phyloP scores from a whole-genome alignment of 1,140 invertebrate species.

The Dendroctonus valens region DNA sequence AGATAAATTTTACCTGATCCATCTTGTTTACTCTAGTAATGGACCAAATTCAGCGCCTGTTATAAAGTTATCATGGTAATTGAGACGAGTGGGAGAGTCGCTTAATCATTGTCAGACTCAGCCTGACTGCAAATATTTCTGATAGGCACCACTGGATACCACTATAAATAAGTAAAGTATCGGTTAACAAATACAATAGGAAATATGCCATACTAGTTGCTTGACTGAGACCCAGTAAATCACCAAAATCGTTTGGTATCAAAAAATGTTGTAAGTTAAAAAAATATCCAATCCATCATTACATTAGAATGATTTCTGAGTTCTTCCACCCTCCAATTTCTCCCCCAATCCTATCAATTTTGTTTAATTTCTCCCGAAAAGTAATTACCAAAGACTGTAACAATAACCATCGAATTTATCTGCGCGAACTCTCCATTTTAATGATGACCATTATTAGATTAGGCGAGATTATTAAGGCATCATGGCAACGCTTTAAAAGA shows the following conservation, averaged over 20 bases:
- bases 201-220: no score
- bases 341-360: conserved; percentile 43
- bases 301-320: not conserved
- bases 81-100: conserved; percentile 27
- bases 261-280: no score
- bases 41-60: conserved; percentile 29
- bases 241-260: no score
- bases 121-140: conserved; percentile 24
- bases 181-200: no score
- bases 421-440: conserved; percentile 43
- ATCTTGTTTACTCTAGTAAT: conserved; percentile 33
- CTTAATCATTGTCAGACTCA: conserved; percentile 26
- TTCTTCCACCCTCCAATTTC: conserved; percentile 4
- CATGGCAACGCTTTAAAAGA: conserved; percentile 46
- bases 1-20: conserved; percentile 31
- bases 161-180: not conserved
- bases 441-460: conserved; percentile 49
- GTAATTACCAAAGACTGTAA: conserved; percentile 43
- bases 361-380: conserved; percentile 41
- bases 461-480: conserved; percentile 37
- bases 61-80: conserved; percentile 33
- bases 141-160: not conserved
- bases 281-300: no score
- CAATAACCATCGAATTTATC: conserved; percentile 48
- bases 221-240: no score